These are phyloP conservation scores for cattle (Bos taurus) DNA, from an alignment of 2,113 vertebrate genomes.

Conservation along the genomic window ARS-UCD2.0 NC_037336.1:42704001-42704500, in stretches of 20 bases:
- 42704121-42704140: neutral
- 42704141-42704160: neutral
- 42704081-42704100: neutral
- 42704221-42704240: conserved; percentile 19
- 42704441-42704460: conserved; percentile 5
- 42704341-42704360: conserved; percentile 9
- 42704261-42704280: conserved; percentile 20
- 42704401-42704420: neutral
- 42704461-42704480: neutral
- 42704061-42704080: neutral
- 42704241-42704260: neutral
- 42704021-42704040: neutral
- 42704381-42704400: neutral
- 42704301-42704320: conserved; percentile 6
- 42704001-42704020: neutral
- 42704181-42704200: neutral
- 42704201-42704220: neutral
- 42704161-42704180: conserved; percentile 24
- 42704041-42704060: neutral
- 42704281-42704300: neutral
- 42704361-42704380: neutral
- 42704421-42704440: neutral
- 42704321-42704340: neutral
- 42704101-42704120: neutral
- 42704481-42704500: neutral